phyloP scores from a whole-genome alignment of 2,113 vertebrate species.

The Odocoileus virginianus region DNA sequence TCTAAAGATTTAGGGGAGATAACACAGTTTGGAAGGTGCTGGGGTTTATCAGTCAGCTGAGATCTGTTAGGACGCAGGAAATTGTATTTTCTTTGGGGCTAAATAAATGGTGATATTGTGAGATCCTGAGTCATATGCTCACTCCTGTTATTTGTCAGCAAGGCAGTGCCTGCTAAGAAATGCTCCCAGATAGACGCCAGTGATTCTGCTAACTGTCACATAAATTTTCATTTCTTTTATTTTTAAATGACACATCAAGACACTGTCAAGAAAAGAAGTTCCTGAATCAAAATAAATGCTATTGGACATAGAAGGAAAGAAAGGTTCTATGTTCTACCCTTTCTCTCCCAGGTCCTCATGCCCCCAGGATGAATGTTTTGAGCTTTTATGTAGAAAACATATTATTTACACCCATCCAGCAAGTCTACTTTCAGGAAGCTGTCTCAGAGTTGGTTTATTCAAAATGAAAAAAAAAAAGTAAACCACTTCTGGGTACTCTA shows the following conservation, averaged over 20 bases:
- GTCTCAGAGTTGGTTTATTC: not conserved
- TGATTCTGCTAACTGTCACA: constrained; percentile 14
- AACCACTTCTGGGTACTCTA: not conserved
- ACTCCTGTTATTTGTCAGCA: constrained; percentile 8
- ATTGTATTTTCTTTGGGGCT: not conserved
- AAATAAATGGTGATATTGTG: not conserved
- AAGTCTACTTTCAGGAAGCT: not conserved
- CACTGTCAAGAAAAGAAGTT: not conserved
- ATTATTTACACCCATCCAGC: not conserved
- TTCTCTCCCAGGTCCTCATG: not conserved
- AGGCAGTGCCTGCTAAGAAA: constrained; percentile 5
- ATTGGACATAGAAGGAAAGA: not conserved
- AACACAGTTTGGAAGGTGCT: not conserved
- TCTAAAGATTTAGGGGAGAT: not conserved
- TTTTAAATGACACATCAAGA: not conserved
- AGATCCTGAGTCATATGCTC: not conserved
- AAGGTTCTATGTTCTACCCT: not conserved
- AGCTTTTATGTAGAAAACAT: not conserved
- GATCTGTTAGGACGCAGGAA: not conserved
- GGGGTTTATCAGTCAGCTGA: not conserved
- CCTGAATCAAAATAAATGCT: not conserved
- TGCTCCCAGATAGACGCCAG: not conserved
- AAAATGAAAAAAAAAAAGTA: not conserved
- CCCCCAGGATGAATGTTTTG: not conserved
- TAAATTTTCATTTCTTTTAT: not conserved